Percentiles rank a stretch among this genome's conserved stretches.
Evolutionary conservation across 2,113 vertebrate species (phyloP).

Genomic region (Brevimyrus niger): DNA sequence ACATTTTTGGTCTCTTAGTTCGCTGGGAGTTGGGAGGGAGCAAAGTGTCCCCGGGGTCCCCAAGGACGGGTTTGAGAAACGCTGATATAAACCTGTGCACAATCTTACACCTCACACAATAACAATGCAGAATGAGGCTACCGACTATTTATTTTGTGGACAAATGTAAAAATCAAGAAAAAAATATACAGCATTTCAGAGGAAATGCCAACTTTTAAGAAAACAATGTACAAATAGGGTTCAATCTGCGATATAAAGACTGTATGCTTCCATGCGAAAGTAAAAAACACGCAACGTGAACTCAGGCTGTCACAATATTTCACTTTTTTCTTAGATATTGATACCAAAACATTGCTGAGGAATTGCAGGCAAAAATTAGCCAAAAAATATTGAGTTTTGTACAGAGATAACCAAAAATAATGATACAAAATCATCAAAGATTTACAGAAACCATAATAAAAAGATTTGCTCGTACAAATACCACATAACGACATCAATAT

Average conservation of each 20-base stretch:
- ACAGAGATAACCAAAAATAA: constrained; percentile 57
- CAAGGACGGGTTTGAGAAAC: not conserved
- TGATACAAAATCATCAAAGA: constrained; percentile 62
- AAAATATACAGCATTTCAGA: constrained; percentile 61
- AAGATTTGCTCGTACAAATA: constrained; percentile 83
- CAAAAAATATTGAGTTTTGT: constrained; percentile 35
- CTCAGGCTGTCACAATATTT: constrained; percentile 56
- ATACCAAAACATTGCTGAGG: constrained; percentile 66
- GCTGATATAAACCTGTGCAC: not conserved
- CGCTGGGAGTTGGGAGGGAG: too few relatives aligned
- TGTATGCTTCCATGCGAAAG: constrained; percentile 64
- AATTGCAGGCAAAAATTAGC: constrained; percentile 63
- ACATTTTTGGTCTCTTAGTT: too few relatives aligned
- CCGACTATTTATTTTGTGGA: constrained; percentile 65
- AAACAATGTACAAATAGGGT: constrained; percentile 49
- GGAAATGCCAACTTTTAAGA: constrained; percentile 45
- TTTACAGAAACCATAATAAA: constrained; percentile 67
- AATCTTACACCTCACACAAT: not conserved
- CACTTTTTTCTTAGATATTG: constrained; percentile 45
- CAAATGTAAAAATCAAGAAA: constrained; percentile 52
- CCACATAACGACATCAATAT: constrained; percentile 85
- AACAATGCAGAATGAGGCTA: constrained; percentile 40
- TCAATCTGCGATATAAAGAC: constrained; percentile 57
- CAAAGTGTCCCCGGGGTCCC: too few relatives aligned
- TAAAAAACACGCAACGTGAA: constrained; percentile 48